These are phyloP conservation scores for Anthrax anthrax DNA, from an alignment of 2,888 invertebrate species.

Conservation along the genomic window DNA sequence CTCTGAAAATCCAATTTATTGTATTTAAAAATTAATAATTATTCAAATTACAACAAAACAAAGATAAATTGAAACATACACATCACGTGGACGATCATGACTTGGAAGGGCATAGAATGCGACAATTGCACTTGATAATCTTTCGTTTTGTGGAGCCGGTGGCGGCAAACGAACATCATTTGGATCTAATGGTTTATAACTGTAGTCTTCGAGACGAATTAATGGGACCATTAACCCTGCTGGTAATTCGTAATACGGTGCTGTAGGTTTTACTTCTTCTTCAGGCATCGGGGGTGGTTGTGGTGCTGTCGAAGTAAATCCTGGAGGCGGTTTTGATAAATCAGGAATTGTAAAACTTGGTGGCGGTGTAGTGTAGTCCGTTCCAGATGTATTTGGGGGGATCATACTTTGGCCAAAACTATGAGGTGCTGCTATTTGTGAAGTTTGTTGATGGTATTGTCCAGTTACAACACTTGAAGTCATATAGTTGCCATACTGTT, in stretches of 20 bases:
- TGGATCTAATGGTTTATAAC: constrained; percentile 82
- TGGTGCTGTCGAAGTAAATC: constrained; percentile 39
- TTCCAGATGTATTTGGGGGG: constrained; percentile 19
- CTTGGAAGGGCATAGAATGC: constrained; percentile 91
- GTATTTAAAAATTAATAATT: neutral
- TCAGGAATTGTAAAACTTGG: constrained; percentile 56
- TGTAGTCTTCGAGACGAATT: constrained; percentile 80
- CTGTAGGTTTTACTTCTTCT: constrained; percentile 73
- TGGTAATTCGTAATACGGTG: constrained; percentile 93
- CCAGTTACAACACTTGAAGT: too few species aligned
- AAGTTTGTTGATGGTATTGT: constrained; percentile 1
- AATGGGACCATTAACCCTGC: constrained; percentile 97
- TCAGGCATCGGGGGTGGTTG: constrained; percentile 33
- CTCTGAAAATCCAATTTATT: constrained; percentile 40
- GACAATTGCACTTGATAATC: constrained; percentile 84
- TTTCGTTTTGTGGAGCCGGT: constrained; percentile 87
- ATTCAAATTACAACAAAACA: neutral
- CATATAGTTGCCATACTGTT: neutral
- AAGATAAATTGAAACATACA: constrained; percentile 37
- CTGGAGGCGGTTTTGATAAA: constrained; percentile 76
- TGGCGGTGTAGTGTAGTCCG: constrained; percentile 40
- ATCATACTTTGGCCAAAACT: constrained; percentile 7
- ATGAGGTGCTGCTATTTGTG: constrained; percentile 1
- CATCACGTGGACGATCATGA: constrained; percentile 88
- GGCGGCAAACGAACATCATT: constrained; percentile 82